A percentile compares a stretch with the other conserved stretches of the same genome.
Conservation (phyloP, 1,140 invertebrate genomes). For the Drosophila albomicans region DNA sequence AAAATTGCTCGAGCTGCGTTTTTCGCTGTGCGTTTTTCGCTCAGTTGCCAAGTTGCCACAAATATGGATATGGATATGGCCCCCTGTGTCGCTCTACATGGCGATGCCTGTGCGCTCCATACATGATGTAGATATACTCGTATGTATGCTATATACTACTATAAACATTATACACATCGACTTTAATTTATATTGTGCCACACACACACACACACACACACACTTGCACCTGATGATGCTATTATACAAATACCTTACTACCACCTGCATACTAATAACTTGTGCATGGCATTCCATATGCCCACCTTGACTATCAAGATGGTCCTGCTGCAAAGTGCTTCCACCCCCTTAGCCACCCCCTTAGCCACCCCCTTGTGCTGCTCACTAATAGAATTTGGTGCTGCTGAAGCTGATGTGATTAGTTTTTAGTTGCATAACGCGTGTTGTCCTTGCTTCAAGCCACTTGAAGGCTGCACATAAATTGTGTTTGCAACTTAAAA, state of each 20-base stretch:
- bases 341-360: not conserved
- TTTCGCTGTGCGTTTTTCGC: slow-evolving; percentile 27
- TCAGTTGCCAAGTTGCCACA: slow-evolving; percentile 33
- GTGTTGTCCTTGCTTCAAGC: slow-evolving; percentile 30
- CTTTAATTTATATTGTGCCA: slow-evolving; percentile 63
- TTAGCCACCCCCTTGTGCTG: not conserved
- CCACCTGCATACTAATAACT: slow-evolving; percentile 76
- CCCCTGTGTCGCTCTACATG: slow-evolving; percentile 53
- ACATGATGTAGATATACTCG: slow-evolving; percentile 30
- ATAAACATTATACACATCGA: slow-evolving; percentile 28
- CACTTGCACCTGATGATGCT: slow-evolving; percentile 59
- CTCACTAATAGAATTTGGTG: slow-evolving; percentile 51
- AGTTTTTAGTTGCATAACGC: slow-evolving; percentile 68
- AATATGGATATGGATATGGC: slow-evolving; percentile 64
- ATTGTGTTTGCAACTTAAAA: slow-evolving; percentile 53
- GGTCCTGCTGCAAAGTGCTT: not conserved
- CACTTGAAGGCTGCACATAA: slow-evolving; percentile 22
- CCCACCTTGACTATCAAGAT: slow-evolving; percentile 40
- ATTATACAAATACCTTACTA: slow-evolving; percentile 68
- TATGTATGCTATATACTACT: not conserved
- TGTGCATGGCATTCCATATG: slow-evolving; percentile 31
- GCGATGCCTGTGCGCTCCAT: slow-evolving; percentile 40
- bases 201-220: slow-evolving; percentile 24
- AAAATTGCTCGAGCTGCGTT: slow-evolving; percentile 62
- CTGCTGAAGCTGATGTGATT: slow-evolving; percentile 49